A percentile compares a stretch with the other conserved stretches of the same genome.
phyloP scores from a whole-genome alignment of 1,140 invertebrate genomes.

The Macrosteles quadrilineatus region DNA sequence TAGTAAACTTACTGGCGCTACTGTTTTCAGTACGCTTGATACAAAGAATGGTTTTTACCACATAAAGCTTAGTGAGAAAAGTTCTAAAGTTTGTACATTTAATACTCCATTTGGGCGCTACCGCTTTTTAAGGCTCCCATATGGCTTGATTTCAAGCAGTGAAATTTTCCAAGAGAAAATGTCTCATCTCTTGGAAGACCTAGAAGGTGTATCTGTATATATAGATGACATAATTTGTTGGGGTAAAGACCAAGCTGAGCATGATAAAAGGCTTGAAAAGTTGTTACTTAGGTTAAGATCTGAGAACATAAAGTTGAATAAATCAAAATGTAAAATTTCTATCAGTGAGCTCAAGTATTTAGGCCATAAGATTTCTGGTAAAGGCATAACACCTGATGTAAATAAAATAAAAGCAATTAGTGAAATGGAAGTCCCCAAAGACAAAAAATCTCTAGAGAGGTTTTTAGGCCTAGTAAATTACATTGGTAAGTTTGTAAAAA shows the following conservation, averaged over 20 bases:
- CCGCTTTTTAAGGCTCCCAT: conserved; percentile 42
- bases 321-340: conserved; percentile 42
- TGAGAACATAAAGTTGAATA: conserved; percentile 31
- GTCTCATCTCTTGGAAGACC: conserved; percentile 44
- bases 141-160: conserved; percentile 47
- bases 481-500: background rate
- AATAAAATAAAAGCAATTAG: conserved; percentile 46
- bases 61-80: conserved; percentile 47
- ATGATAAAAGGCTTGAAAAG: conserved; percentile 41
- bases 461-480: background rate
- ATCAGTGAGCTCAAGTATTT: conserved; percentile 44
- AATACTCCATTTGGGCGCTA: conserved; percentile 49
- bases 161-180: conserved; percentile 50
- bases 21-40: conserved; percentile 53
- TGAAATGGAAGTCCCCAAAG: conserved; percentile 35
- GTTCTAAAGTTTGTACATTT: conserved; percentile 47
- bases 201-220: conserved; percentile 42
- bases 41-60: conserved; percentile 52
- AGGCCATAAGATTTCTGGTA: conserved; percentile 46
- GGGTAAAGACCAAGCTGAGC: conserved; percentile 31
- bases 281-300: conserved; percentile 35
- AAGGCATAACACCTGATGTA: conserved; percentile 44
- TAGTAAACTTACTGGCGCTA: conserved; percentile 46
- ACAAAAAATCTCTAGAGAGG: background rate
- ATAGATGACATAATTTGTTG: conserved; percentile 46